Base-by-base conservation (phyloP, 1,140 invertebrate species). In the Drosophila littoralis region DNA sequence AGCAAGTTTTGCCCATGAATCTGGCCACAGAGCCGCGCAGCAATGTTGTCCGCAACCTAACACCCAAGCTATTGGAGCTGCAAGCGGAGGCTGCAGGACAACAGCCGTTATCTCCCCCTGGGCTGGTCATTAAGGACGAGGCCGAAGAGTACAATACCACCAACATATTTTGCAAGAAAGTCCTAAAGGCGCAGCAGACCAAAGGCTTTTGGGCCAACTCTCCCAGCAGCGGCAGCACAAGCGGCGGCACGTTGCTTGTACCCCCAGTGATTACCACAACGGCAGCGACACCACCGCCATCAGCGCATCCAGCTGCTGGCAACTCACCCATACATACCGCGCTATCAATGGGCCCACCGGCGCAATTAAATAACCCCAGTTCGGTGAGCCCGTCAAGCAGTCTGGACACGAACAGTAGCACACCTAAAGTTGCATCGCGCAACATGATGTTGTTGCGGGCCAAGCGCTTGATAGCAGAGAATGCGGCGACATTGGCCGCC, bases 161-260 rank as follows among this genome's bases (percentile, higher is more conserved):
- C 0, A 91, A 91, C 48, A 90, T 92, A 40, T 89, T 91, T 43
- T 92, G 91, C 54, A 92, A 92, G 36, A 92, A 92, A 33, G 91
- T 92, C n/a, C 61, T 91, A 0, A 91, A 92, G 43, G 91, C 91
- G 7, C 91, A 92, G 57, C 90, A 92, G 55, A 90, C 90, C 7
- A 92, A 92, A 78, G 91, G 91, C 8, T 85, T 91, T 35, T 92
- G 84, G 84, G 81, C 70, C 1, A 92, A 92, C 71, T 91, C 90
- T 0, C 90, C 90, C 1, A 91, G 72, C 43, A 75, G 76, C 51
- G 75, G 63, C 36, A 51, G 76, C 35, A 75, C 77, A 32, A 52
- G 71, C 6, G 68, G 54, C 9, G 55, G 45, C 12, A 85, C 58
- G 4, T 17, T 86, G 35, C 48, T 90, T 1, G 74, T 89, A 9